Base-by-base conservation (phyloP, 1,140 invertebrate genomes). In the Papilio aristodemus region DNA sequence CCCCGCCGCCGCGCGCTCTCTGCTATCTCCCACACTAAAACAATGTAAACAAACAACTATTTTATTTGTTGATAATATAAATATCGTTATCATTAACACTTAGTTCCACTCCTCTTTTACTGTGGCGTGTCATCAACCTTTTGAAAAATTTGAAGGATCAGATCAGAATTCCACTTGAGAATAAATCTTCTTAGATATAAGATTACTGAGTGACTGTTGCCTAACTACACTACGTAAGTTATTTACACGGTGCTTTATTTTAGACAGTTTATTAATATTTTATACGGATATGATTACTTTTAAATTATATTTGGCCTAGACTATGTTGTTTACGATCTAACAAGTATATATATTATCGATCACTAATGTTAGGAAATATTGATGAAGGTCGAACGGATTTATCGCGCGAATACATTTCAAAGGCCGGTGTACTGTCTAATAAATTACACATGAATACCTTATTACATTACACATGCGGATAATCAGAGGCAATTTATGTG, bases 21-120 rank as follows among this genome's bases (percentile, higher is more conserved):
- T 80, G 85, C 79, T 87, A 86, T 89, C 88, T 86, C 74, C 83
- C 81, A 85, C 84, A 83, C 88, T 90, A 80, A 2, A 62, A 70
- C 22, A 63, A 70, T 36, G 71, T 2, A 70, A 39, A 36, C 8
- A 67, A 63, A 67, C 36, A 54, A 3, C 22, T 37, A 2, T 38
- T 32, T 41, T 22, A 54, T 32, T 32, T 32, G 27, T 32, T 32
- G 27, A 2, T 6, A 32, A 32, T 32, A 32, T 32, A 32, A 32
- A 6, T 6, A 32, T 6, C 27, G 6, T 32, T 6, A 32, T 32
- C 27, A 32, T 32, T 32, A 32, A 3, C 27, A 32, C 2, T 32
- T 32, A 32, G 2, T 32, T 32, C 2, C 27, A 32, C n/a, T n/a
- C n/a, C n/a, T n/a, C n/a, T n/a, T n/a, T n/a, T n/a, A n/a, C n/a